Conservation (phyloP, 2,113 vertebrate species). For the Caretta caretta region DNA sequence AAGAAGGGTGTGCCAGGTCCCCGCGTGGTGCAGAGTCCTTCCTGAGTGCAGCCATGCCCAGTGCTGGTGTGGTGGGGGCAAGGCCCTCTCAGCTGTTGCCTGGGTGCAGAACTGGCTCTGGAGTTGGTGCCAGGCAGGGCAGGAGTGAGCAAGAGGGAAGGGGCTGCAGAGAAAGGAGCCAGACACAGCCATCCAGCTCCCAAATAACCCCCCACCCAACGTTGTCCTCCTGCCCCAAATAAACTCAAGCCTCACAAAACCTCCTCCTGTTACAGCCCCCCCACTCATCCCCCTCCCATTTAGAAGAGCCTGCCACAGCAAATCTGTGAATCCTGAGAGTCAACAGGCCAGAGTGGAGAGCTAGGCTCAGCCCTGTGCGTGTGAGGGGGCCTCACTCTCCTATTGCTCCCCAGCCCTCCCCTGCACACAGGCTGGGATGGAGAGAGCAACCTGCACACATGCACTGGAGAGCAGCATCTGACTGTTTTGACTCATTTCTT, state of each 20-base stretch:
- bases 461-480: neutral
- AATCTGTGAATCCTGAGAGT: neutral
- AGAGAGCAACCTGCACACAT: neutral
- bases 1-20: neutral
- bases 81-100: neutral
- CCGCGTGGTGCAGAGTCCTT: neutral
- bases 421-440: neutral
- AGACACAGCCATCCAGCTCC: neutral
- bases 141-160: neutral
- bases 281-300: neutral
- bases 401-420: too few relatives aligned
- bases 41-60: too few relatives aligned
- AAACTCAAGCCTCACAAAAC: neutral
- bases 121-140: neutral
- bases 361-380: neutral
- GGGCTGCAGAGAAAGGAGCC: neutral
- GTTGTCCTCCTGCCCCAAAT: neutral
- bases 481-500: neutral
- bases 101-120: neutral
- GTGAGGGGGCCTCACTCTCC: too few relatives aligned
- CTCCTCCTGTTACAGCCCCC: neutral
- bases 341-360: neutral
- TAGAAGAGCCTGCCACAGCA: neutral
- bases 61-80: neutral
- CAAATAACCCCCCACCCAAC: neutral